phyloP scores from a whole-genome alignment of 2,113 vertebrate genomes.

The Zeus faber region DNA sequence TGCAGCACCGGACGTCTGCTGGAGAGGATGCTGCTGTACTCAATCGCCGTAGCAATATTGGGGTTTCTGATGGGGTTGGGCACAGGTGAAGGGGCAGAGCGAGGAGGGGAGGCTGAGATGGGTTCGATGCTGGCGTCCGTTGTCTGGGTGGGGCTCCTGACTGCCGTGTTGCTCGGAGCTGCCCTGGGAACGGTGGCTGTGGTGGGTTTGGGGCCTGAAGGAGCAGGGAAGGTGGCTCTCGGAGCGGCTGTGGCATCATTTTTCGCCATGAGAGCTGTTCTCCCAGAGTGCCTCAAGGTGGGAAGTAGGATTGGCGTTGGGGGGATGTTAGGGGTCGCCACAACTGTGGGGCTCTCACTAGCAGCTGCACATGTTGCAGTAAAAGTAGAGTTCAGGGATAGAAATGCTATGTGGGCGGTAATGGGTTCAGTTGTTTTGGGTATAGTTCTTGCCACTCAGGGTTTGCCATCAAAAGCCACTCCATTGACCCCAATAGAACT shows the following conservation, averaged over 20 bases:
- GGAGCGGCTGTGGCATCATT: slow-evolving; percentile 41
- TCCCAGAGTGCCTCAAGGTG: slow-evolving; percentile 13
- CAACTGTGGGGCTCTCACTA: slow-evolving; percentile 51
- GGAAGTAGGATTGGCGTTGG: slow-evolving; percentile 30
- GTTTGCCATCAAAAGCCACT: slow-evolving; percentile 2
- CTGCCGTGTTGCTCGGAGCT: slow-evolving; percentile 51
- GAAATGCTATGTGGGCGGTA: slow-evolving; percentile 15
- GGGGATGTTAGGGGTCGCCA: slow-evolving; percentile 38
- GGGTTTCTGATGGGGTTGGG: slow-evolving; percentile 52
- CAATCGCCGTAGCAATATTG: slow-evolving; percentile 44
- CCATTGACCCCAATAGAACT: slow-evolving; percentile 29
- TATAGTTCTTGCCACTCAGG: slow-evolving; percentile 7
- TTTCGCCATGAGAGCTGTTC: slow-evolving; percentile 37
- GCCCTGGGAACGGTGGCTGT: slow-evolving; percentile 57
- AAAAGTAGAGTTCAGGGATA: slow-evolving; percentile 17
- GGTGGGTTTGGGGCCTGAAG: slow-evolving; percentile 32
- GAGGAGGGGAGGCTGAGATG: slow-evolving; percentile 28
- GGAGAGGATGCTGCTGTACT: slow-evolving; percentile 55
- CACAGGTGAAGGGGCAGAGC: neutral
- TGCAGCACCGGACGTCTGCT: slow-evolving; percentile 23
- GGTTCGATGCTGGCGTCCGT: slow-evolving; percentile 47
- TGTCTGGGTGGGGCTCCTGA: slow-evolving; percentile 54
- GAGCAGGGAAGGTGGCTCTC: slow-evolving; percentile 25
- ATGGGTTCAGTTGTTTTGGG: slow-evolving; percentile 23
- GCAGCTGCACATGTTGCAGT: slow-evolving; percentile 47